A percentile compares a stretch with the other conserved stretches of the same genome.
phyloP scores from a whole-genome alignment of 2,888 invertebrate species.

The Lordiphosa andalusiaca region DNA sequence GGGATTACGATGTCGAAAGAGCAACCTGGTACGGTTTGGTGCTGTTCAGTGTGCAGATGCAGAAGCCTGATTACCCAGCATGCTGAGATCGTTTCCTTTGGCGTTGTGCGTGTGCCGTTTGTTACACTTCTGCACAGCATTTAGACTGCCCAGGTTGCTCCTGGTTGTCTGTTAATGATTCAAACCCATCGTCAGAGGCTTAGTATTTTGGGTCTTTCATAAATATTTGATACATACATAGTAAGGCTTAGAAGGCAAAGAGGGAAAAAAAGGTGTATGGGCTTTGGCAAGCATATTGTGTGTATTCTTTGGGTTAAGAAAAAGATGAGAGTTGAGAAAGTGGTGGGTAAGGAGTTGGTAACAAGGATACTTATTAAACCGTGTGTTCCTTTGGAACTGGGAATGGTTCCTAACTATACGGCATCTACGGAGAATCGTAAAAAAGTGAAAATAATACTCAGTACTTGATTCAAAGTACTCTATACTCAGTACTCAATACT shows the following conservation, averaged over 20 bases:
- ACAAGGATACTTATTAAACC: too few relatives aligned
- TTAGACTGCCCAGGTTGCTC: constrained; percentile 53
- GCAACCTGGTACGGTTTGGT: constrained; percentile 38
- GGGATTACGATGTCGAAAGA: constrained; percentile 73
- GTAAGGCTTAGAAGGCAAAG: neutral
- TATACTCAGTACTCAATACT: too few relatives aligned
- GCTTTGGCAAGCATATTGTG: constrained; percentile 3
- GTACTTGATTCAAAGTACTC: too few relatives aligned
- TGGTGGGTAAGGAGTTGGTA: too few relatives aligned
- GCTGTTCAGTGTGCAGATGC: constrained; percentile 48
- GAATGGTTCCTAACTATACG: too few relatives aligned
- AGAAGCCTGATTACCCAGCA: constrained; percentile 49
- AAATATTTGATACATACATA: neutral
- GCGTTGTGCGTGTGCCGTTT: constrained; percentile 65
- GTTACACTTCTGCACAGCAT: constrained; percentile 61
- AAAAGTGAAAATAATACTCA: too few relatives aligned
- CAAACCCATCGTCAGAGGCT: constrained; percentile 56
- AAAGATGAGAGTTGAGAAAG: constrained; percentile 4
- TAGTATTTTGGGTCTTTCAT: constrained; percentile 2
- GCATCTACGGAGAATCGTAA: too few relatives aligned
- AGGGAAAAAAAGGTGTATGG: neutral
- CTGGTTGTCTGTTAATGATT: constrained; percentile 65
- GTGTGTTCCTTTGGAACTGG: too few relatives aligned
- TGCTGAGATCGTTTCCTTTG: constrained; percentile 19
- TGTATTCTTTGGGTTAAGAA: neutral